Evolutionary conservation across 1,140 invertebrate genomes (phyloP), one percentile per base, ranked within the genome.

Genomic region (Leptopilina boulardi): DNA sequence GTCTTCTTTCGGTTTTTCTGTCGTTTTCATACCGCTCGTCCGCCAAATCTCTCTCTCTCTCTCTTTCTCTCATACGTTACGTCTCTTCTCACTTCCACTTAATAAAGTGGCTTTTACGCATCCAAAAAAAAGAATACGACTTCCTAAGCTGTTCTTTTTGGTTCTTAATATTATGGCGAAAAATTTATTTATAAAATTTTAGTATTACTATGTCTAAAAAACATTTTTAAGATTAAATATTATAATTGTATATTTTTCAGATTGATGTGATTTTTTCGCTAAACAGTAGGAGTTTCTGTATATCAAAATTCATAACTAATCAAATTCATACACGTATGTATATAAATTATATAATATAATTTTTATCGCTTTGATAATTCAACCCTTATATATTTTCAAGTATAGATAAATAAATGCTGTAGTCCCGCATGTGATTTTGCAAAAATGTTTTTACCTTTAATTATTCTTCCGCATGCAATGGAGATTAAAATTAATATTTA

Each of bases 1-100:
- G 86, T 84, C 72, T 80, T 84, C 85, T 84, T 86, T 87, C 76
- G 78, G 77, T 86, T 86, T 88, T 87, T 88, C 83, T 83, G 79
- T 81, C 77, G 80, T 81, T 82, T 78, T 82, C 78, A 38, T 76
- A 73, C 75, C 70, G 59, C 59, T 51, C 83, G 34, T 76, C 51
- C 23, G 23, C 71, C 74, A 59, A 66, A 56, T 42, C 21, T 75
- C 73, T 51, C 74, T 38, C 34, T 38, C 5, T 0, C 2, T 38
- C 34, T 38, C 30, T 34, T 34, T 34, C 30, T 34, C 30, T 34
- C n/a, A n/a, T n/a, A n/a, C n/a, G n/a, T n/a, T n/a, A n/a, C n/a
- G 6, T 34, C 73, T 77, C 74, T 74, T 66, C 47, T 70, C 72
- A 76, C 59, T 78, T n/a, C 71, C 41, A 70, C 76, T 83, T 87